These are phyloP conservation scores for Digitonthophagus gazella DNA, from an alignment of 2,888 invertebrate species.

Conservation along the genomic window DNA sequence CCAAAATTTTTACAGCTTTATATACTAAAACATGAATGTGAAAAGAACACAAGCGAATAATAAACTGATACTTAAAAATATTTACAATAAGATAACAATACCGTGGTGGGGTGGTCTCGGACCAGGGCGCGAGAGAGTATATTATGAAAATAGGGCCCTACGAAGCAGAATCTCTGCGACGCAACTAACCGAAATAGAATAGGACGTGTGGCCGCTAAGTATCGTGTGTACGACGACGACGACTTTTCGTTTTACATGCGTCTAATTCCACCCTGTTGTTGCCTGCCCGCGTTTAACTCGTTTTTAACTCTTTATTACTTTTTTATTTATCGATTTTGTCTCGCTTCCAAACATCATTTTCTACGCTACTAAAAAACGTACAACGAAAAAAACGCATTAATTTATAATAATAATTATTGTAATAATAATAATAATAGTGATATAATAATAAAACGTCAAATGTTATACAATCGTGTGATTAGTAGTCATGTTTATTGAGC, in stretches of 20 bases:
- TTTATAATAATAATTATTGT: conserved; percentile 20
- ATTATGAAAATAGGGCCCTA: conserved; percentile 51
- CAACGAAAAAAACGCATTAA: conserved; percentile 41
- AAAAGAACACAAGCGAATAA: conserved; percentile 51
- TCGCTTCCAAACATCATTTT: conserved; percentile 18
- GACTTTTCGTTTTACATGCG: not conserved
- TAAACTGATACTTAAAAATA: conserved; percentile 53
- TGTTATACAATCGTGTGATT: conserved; percentile 46
- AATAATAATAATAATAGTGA: conserved; percentile 21
- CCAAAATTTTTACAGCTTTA: conserved; percentile 54
- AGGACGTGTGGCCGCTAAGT: conserved; percentile 21
- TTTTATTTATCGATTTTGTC: not conserved
- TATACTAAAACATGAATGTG: conserved; percentile 52
- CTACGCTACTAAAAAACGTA: conserved; percentile 42
- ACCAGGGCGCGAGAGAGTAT: conserved; percentile 47
- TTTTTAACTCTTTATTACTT: not conserved
- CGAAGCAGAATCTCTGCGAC: conserved; percentile 47
- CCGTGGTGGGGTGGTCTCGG: conserved; percentile 50
- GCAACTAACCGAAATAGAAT: conserved; percentile 32
- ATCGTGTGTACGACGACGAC: not conserved
- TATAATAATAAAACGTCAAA: conserved; percentile 41
- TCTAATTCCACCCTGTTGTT: not conserved
- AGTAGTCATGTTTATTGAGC: conserved; percentile 52
- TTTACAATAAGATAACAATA: conserved; percentile 54
- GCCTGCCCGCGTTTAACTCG: not conserved